These are phyloP conservation scores for Caenorhabditis uteleia DNA, from an alignment of 2,888 invertebrate species.

Conservation along the genomic window DNA sequence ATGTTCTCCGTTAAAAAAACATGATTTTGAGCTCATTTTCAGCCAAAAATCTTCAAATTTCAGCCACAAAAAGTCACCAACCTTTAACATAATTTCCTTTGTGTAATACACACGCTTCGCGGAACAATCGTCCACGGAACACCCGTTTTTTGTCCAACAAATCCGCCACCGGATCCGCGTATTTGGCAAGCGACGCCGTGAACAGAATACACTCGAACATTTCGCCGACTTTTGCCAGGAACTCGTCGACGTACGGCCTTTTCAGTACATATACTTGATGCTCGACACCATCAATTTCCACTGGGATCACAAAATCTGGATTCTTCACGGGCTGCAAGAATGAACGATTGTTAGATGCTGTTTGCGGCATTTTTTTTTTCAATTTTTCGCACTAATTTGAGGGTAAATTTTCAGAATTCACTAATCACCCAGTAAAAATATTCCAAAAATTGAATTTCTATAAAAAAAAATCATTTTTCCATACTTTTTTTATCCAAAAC, in stretches of 20 bases:
- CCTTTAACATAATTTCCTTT: slow-evolving; percentile 97
- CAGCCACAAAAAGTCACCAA: slow-evolving; percentile 13
- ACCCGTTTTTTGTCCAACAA: slow-evolving; percentile 96
- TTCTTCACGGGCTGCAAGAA: slow-evolving; percentile 92
- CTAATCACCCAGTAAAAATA: not conserved
- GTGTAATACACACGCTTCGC: slow-evolving; percentile 99
- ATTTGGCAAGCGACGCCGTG: slow-evolving; percentile 97
- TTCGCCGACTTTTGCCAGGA: slow-evolving; percentile 95
- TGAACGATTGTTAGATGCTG: not conserved
- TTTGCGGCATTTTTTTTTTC: not conserved
- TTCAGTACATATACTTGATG: slow-evolving; percentile 97
- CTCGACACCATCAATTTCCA: slow-evolving; percentile 97
- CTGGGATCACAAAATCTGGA: slow-evolving; percentile 99
- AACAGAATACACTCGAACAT: slow-evolving; percentile 98
- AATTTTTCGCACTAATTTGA: not conserved
- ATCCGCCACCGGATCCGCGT: slow-evolving; percentile 99
- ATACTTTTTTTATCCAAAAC: not conserved
- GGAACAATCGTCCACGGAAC: slow-evolving; percentile 82
- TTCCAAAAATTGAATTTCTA: not conserved
- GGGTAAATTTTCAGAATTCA: not conserved
- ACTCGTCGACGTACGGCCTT: slow-evolving; percentile 98
- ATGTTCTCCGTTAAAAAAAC: not conserved
- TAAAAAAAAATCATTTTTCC: not conserved
- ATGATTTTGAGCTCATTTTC: not conserved
- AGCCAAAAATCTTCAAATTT: not conserved